Percentiles rank a stretch among this genome's conserved stretches.
These are phyloP conservation scores for Rhopalosiphum nymphaeae DNA, from an alignment of 2,888 invertebrate genomes.

Conservation along the genomic window DNA sequence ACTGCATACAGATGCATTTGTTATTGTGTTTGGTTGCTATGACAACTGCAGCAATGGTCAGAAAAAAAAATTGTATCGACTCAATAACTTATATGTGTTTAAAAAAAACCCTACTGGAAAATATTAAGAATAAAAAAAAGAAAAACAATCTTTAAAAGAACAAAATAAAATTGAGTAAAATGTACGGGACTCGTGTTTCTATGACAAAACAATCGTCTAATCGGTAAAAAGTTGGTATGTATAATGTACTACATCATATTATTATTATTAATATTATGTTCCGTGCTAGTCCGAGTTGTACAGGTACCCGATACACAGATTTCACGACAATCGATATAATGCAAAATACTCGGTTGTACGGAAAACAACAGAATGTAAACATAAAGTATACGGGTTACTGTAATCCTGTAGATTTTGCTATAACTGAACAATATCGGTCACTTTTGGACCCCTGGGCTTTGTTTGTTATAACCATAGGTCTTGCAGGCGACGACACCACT, in stretches of 20 bases:
- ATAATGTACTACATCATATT: not conserved
- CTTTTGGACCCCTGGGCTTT: constrained; percentile 8
- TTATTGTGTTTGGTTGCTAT: not conserved
- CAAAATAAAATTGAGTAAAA: not conserved
- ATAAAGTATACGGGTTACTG: not conserved
- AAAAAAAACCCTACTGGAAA: too few relatives aligned
- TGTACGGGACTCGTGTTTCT: not conserved
- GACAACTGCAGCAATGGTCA: not conserved
- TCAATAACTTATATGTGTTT: too few relatives aligned
- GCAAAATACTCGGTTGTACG: not conserved
- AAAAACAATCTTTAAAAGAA: not conserved
- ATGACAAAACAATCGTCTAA: not conserved
- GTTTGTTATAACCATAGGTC: not conserved
- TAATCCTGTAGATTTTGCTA: not conserved
- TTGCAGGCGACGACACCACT: not conserved
- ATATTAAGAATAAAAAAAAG: not conserved
- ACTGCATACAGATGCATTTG: not conserved
- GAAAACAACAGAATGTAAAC: not conserved
- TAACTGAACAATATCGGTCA: not conserved
- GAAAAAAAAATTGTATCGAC: not conserved
- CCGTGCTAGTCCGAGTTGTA: not conserved
- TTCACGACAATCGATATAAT: constrained; percentile 12
- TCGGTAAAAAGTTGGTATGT: not conserved
- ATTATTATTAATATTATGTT: not conserved
- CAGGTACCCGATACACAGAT: not conserved